Evolutionary conservation across 2,888 invertebrate species (phyloP).

Genomic region (Rhimphoctona megacephalus): DNA sequence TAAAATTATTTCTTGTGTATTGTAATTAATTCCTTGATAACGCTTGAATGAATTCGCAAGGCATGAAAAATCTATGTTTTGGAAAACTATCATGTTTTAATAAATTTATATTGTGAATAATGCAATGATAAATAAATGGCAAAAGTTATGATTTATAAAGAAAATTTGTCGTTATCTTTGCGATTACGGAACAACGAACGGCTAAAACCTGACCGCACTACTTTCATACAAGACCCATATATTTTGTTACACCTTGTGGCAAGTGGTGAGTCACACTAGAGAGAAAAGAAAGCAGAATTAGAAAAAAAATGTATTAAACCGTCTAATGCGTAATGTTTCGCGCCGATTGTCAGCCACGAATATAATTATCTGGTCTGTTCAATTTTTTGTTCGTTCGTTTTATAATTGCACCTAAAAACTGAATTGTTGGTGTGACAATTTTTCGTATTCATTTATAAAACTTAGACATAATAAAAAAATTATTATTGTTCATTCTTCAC

Average conservation of each 20-base stretch:
- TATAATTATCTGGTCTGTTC: slow-evolving; percentile 13
- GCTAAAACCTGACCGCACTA: slow-evolving; percentile 23
- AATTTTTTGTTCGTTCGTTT: background rate
- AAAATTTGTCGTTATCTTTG: slow-evolving; percentile 15
- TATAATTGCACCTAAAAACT: background rate
- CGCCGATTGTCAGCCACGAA: slow-evolving; percentile 9
- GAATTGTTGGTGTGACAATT: background rate
- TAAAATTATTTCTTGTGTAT: background rate
- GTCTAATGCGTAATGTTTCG: slow-evolving; percentile 15
- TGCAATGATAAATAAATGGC: background rate
- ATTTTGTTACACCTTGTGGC: slow-evolving; percentile 39
- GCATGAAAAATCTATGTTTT: background rate
- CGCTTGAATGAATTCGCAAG: background rate
- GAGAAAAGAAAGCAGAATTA: slow-evolving; percentile 23
- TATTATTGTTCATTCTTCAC: background rate
- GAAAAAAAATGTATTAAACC: slow-evolving; percentile 17
- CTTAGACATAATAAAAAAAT: background rate
- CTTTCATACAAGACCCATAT: slow-evolving; percentile 25
- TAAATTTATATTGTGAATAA: background rate
- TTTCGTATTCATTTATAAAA: background rate
- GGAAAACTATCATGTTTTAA: background rate
- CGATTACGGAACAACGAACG: slow-evolving; percentile 25
- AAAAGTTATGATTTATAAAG: background rate
- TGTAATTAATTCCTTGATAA: background rate
- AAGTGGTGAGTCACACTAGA: slow-evolving; percentile 27